Evolutionary conservation across 2,888 invertebrate species (phyloP).

Genomic region (Allygus modestus): DNA sequence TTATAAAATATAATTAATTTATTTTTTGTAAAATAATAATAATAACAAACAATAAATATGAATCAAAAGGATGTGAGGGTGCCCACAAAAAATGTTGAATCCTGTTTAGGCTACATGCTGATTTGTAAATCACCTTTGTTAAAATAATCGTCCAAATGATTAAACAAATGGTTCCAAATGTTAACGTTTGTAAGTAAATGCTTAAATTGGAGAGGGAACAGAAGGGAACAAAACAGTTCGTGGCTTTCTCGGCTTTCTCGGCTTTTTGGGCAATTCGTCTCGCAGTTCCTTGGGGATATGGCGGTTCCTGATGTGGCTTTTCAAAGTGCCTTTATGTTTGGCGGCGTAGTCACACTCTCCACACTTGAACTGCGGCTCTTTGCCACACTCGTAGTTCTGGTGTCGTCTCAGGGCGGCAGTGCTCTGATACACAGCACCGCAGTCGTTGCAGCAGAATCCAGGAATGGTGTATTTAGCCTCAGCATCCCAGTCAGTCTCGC

Average conservation of each 20-base stretch:
- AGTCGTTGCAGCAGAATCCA: slow-evolving; percentile 52
- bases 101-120: too few species aligned
- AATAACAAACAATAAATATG: too few species aligned
- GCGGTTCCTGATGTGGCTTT: slow-evolving; percentile 73
- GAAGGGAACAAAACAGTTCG: neutral
- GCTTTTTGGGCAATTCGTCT: slow-evolving; percentile 26
- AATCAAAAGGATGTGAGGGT: too few species aligned
- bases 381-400: slow-evolving; percentile 68
- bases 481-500: slow-evolving; percentile 37
- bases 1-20: too few species aligned
- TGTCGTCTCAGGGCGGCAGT: slow-evolving; percentile 51
- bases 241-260: slow-evolving; percentile 36
- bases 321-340: slow-evolving; percentile 74
- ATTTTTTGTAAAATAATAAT: too few species aligned
- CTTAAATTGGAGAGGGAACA: slow-evolving; percentile 45
- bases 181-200: neutral
- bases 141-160: too few species aligned
- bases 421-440: slow-evolving; percentile 53
- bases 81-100: too few species aligned
- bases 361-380: slow-evolving; percentile 73
- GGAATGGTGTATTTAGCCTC: slow-evolving; percentile 42
- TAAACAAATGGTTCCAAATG: too few species aligned
- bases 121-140: too few species aligned
- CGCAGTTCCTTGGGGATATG: slow-evolving; percentile 17
- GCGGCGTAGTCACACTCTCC: slow-evolving; percentile 74